These are phyloP conservation scores for Ormyrus rosae DNA, from an alignment of 2,888 invertebrate genomes.

Conservation along the genomic window DNA sequence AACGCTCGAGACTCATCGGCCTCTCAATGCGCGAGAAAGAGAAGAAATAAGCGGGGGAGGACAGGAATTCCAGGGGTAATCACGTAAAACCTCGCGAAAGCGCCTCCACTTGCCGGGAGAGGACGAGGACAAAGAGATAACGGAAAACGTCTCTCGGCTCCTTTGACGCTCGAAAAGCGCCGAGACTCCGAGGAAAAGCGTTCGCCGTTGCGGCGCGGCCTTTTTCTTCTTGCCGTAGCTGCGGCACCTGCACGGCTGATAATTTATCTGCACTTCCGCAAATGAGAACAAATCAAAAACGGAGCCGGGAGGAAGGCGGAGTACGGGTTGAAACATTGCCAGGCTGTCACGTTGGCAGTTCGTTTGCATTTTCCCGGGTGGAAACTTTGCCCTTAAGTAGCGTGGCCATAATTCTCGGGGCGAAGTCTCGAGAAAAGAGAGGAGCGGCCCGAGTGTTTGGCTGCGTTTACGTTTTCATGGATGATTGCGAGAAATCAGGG, in stretches of 20 bases:
- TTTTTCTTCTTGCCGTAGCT: background rate
- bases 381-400: slow-evolving; percentile 30
- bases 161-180: no score
- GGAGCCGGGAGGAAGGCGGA: background rate
- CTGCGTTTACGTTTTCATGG: no score
- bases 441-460: no score
- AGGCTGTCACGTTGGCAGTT: background rate
- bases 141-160: background rate
- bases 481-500: no score
- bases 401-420: background rate
- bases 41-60: no score
- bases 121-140: background rate
- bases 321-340: no score
- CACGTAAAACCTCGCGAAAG: background rate
- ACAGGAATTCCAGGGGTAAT: background rate
- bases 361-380: slow-evolving; percentile 22
- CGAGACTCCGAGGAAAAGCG: no score
- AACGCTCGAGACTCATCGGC: background rate
- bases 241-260: slow-evolving; percentile 28
- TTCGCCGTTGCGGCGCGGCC: background rate
- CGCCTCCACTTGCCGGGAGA: no score
- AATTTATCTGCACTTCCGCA: slow-evolving; percentile 49
- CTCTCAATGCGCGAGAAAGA: background rate
- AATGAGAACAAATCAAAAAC: slow-evolving; percentile 50
- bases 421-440: background rate